phyloP scores from a whole-genome alignment of 2,797 vertebrate species.

The Cyprinodon diabolis region DNA sequence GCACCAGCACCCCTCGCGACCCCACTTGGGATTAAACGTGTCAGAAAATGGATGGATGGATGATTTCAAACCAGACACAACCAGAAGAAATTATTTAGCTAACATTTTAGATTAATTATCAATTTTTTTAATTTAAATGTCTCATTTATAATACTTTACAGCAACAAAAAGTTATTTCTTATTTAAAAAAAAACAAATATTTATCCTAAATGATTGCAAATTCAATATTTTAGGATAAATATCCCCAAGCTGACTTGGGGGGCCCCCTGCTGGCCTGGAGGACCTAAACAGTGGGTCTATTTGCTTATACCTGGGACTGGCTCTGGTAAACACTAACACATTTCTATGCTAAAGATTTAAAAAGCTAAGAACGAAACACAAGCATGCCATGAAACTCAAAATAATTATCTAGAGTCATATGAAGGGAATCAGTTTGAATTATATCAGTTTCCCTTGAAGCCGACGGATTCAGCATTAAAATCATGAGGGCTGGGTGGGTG shows the following conservation, averaged over 20 bases:
- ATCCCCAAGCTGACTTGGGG: neutral
- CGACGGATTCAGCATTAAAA: conserved; percentile 60
- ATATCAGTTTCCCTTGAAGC: conserved; percentile 34
- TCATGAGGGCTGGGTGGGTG: conserved; percentile 48
- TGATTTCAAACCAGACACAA: neutral
- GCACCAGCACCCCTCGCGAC: too few relatives aligned
- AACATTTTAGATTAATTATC: neutral
- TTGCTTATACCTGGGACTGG: neutral
- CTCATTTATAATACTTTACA: neutral
- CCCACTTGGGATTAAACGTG: too few relatives aligned
- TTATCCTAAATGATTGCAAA: too few relatives aligned
- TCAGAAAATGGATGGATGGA: too few relatives aligned
- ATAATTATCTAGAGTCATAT: neutral
- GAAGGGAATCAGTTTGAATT: conserved; percentile 10
- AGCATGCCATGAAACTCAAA: neutral
- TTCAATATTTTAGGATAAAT: neutral
- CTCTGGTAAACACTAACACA: neutral
- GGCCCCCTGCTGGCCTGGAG: too few relatives aligned
- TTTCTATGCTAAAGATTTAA: neutral
- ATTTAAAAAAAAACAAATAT: neutral
- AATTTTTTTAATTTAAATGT: neutral
- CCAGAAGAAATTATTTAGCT: neutral
- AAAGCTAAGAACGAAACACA: neutral
- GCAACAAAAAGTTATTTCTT: neutral
- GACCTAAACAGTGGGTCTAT: neutral